Evolutionary conservation across 2,888 invertebrate species (phyloP).

Genomic region (Mayetiola destructor): DNA sequence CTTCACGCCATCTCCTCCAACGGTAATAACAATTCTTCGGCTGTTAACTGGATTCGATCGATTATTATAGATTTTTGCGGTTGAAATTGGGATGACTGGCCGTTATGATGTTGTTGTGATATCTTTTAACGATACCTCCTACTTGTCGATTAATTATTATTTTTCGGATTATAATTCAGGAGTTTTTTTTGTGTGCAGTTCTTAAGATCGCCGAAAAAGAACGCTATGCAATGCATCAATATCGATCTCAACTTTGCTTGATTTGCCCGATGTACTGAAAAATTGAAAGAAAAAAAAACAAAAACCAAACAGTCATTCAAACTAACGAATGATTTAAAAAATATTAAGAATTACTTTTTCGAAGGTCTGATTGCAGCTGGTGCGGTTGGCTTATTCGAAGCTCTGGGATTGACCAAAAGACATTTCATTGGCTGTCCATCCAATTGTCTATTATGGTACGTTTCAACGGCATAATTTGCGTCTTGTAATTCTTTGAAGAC

Average conservation of each 20-base stretch:
- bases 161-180: no score
- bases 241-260: slow-evolving; percentile 31
- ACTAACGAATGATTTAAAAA: no score
- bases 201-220: slow-evolving; percentile 28
- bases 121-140: no score
- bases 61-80: no score
- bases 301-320: neutral
- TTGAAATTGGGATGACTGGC: no score
- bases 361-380: slow-evolving; percentile 27
- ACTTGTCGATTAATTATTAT: no score
- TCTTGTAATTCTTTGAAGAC: slow-evolving; percentile 74
- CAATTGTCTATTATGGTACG: slow-evolving; percentile 82
- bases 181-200: slow-evolving; percentile 18
- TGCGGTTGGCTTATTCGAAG: slow-evolving; percentile 43
- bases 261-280: neutral
- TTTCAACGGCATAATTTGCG: slow-evolving; percentile 79
- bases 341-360: slow-evolving; percentile 21
- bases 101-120: no score
- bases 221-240: slow-evolving; percentile 35
- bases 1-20: no score
- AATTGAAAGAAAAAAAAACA: neutral
- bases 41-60: no score
- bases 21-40: no score
- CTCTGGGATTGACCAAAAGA: slow-evolving; percentile 63
- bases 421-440: slow-evolving; percentile 92